A percentile compares a stretch with the other conserved stretches of the same genome.
These are phyloP conservation scores for Ibidorhyncha struthersii DNA, from an alignment of 2,113 vertebrate genomes.

Conservation along the genomic window DNA sequence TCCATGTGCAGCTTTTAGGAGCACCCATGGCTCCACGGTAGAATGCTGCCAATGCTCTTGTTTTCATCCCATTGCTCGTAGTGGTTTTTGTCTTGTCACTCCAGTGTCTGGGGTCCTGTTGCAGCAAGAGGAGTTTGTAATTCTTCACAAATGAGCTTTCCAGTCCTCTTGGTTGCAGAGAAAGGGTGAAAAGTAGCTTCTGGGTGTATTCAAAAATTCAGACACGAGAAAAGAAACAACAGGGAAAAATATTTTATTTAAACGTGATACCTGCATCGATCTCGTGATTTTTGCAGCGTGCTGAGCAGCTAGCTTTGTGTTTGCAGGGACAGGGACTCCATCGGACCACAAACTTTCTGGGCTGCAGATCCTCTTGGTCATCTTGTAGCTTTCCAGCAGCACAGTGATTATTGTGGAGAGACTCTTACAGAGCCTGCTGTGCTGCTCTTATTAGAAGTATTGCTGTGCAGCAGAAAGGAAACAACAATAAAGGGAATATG, in stretches of 20 bases:
- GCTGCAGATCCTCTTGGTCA: neutral
- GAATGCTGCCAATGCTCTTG: neutral
- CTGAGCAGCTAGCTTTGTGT: neutral
- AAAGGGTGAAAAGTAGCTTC: neutral
- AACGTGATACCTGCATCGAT: neutral
- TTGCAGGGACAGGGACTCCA: neutral
- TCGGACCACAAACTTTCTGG: neutral
- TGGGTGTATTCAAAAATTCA: neutral
- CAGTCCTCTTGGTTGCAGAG: neutral
- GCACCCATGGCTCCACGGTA: neutral
- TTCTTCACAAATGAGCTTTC: neutral
- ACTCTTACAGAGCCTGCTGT: slow-evolving; percentile 62
- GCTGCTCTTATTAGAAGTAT: slow-evolving; percentile 70
- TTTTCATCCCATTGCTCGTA: neutral
- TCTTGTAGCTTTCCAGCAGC: neutral
- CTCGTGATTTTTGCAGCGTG: rapidly evolving
- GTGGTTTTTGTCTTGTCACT: neutral
- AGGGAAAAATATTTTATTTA: neutral
- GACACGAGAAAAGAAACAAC: neutral
- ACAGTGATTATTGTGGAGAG: slow-evolving; percentile 23
- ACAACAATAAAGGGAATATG: slow-evolving; percentile 70
- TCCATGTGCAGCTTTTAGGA: neutral
- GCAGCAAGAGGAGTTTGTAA: neutral
- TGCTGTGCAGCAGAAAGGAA: slow-evolving; percentile 54
- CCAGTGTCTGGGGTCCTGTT: neutral